Evolutionary conservation across 2,888 invertebrate genomes (phyloP), one percentile per base, ranked within the genome.

Genomic region (Folsomia manolachei): DNA sequence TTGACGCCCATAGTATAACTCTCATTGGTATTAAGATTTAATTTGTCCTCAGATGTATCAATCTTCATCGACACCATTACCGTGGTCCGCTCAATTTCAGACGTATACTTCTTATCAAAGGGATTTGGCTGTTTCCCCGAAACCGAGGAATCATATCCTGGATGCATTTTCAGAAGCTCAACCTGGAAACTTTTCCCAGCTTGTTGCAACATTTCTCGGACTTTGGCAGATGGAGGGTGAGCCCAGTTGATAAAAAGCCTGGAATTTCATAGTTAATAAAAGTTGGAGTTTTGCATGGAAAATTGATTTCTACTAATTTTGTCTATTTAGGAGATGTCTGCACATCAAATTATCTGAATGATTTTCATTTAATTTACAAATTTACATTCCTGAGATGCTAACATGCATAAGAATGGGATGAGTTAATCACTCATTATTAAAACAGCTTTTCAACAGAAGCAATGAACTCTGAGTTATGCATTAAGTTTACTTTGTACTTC

Each of bases 181-280:
- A 79, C 78, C 67, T 81, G 79, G 75, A 80, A 80, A 39, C 75
- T 78, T 61, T 80, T 80, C 52, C 79, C 80, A 51, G 80, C 77
- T 71, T 80, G 80, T 70, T 80, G 80, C 23, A 80, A 77, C 79
- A 80, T 78, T 62, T 80, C 80, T 25, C 80, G 53, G 1, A 80
- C 78, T 63, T 75, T 73, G 21, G 78, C 79, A 9, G 80, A 80
- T 26, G 79, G 78, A 23, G 80, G 80, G 64, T 80, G 80, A 39
- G 78, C 78, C 80, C 80, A 80, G 71, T 80, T 80, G 71, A 80
- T 80, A 66, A 80, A 80, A 0, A 80, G 70, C 66, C 80, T 80
- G 71, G n/a, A 56, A 56, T n/a, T n/a, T n/a, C n/a, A n/a, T n/a
- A n/a, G n/a, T 39, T 39, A 39, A 39, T 39, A 9, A 39, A 39